phyloP scores from a whole-genome alignment of 2,113 vertebrate genomes.

The Vanacampus margaritifer region DNA sequence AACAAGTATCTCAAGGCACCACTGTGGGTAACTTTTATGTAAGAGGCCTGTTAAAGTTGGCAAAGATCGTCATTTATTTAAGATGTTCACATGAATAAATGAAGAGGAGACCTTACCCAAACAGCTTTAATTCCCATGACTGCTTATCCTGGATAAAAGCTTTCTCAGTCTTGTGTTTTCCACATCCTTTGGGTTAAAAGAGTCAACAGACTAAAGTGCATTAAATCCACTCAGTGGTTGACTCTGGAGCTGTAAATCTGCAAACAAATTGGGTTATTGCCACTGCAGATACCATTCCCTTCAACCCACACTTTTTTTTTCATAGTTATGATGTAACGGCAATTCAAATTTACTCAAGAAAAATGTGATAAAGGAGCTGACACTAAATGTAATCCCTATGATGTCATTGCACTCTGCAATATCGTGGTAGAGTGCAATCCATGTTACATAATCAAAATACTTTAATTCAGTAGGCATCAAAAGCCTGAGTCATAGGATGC shows the following conservation, averaged over 20 bases:
- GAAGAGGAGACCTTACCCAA: slow-evolving; percentile 5
- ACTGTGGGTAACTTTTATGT: slow-evolving; percentile 10
- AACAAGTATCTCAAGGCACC: neutral
- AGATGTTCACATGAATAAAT: slow-evolving; percentile 46
- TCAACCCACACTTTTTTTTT: neutral
- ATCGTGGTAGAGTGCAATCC: slow-evolving; percentile 12
- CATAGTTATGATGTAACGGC: slow-evolving; percentile 21
- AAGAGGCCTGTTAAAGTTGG: neutral
- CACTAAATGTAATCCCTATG: neutral
- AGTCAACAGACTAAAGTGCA: slow-evolving; percentile 33
- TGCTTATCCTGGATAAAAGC: slow-evolving; percentile 38
- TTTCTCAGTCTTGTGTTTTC: slow-evolving; percentile 22
- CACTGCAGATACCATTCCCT: slow-evolving; percentile 10
- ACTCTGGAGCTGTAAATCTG: slow-evolving; percentile 26
- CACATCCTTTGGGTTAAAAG: slow-evolving; percentile 28
- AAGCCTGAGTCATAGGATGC: slow-evolving; percentile 31
- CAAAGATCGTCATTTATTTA: neutral
- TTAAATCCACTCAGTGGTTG: slow-evolving; percentile 37
- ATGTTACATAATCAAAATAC: slow-evolving; percentile 45
- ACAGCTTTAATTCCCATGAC: slow-evolving; percentile 13
- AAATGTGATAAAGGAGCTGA: slow-evolving; percentile 20
- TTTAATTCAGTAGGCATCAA: slow-evolving; percentile 16
- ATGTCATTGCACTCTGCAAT: slow-evolving; percentile 27
- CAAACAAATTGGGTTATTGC: slow-evolving; percentile 27
- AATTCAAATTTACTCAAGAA: neutral